These are phyloP conservation scores for Polypterus senegalus DNA, from an alignment of 2,113 vertebrate species.

Conservation along the genomic window DNA sequence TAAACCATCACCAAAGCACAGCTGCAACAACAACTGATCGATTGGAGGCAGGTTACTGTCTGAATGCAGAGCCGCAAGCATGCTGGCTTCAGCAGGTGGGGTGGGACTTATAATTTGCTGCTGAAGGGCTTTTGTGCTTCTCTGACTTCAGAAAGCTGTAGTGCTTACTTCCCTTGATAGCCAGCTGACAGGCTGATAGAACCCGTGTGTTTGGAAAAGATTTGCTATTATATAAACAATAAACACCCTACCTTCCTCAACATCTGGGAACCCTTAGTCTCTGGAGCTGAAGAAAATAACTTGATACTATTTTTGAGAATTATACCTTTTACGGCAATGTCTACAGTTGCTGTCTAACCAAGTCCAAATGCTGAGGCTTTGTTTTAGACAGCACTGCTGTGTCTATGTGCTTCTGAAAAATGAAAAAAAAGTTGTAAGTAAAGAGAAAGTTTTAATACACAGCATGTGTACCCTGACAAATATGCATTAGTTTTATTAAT, in stretches of 20 bases:
- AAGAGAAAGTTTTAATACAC: too few relatives aligned
- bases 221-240: conserved; percentile 65
- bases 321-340: too few relatives aligned
- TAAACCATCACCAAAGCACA: conserved; percentile 85
- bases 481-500: too few relatives aligned
- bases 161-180: conserved; percentile 61
- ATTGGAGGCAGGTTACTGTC: conserved; percentile 84
- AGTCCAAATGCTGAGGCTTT: too few relatives aligned
- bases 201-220: conserved; percentile 58
- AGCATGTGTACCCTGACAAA: too few relatives aligned
- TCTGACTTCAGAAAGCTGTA: conserved; percentile 59
- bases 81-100: conserved; percentile 89
- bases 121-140: conserved; percentile 58
- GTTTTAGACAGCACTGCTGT: too few relatives aligned
- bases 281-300: conserved; percentile 59
- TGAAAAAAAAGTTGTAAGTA: too few relatives aligned
- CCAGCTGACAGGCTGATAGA: conserved; percentile 53
- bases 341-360: too few relatives aligned
- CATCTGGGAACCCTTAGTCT: conserved; percentile 64
- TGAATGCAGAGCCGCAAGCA: conserved; percentile 62
- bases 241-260: conserved; percentile 58
- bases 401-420: too few relatives aligned
- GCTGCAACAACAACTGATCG: conserved; percentile 96
- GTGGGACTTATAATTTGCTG: conserved; percentile 60
- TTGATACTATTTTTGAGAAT: conserved; percentile 42